phyloP scores from a whole-genome alignment of 2,113 vertebrate genomes.

The Ptilorrhoa leucosticta region DNA sequence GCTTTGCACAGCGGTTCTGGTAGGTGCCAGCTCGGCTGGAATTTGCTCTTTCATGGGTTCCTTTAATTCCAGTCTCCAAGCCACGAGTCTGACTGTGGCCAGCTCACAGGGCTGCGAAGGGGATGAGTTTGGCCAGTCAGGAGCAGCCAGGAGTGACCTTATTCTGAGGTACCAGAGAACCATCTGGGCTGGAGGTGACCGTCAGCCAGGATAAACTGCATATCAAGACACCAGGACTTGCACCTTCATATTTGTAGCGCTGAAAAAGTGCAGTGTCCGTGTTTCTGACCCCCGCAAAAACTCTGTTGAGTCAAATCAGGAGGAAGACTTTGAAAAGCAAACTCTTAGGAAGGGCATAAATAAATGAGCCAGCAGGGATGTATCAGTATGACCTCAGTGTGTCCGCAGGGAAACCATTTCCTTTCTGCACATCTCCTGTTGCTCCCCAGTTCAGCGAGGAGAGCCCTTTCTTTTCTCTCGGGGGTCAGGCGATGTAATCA shows the following conservation, averaged over 20 bases:
- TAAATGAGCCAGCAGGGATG: neutral
- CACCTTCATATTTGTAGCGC: rapidly evolving
- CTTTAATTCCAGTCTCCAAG: neutral
- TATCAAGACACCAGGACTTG: neutral
- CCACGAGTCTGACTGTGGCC: neutral
- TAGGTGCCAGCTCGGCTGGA: neutral
- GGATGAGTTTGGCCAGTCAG: neutral
- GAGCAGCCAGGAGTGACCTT: neutral
- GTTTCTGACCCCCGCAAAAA: rapidly evolving
- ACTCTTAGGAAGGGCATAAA: neutral
- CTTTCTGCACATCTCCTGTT: neutral
- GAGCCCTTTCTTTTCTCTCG: neutral
- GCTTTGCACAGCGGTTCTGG: rapidly evolving
- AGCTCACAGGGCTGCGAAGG: neutral
- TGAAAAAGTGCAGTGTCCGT: neutral
- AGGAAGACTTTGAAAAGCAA: neutral
- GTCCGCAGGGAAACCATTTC: neutral
- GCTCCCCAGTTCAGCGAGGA: rapidly evolving
- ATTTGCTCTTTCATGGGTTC: neutral
- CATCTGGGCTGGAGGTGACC: neutral
- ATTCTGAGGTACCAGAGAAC: neutral
- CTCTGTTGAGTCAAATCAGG: neutral
- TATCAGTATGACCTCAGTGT: rapidly evolving
- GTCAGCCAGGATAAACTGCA: rapidly evolving
- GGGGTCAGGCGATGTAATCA: rapidly evolving